Conservation (phyloP, 2,797 vertebrate species). For the Diglossa cyanea region DNA sequence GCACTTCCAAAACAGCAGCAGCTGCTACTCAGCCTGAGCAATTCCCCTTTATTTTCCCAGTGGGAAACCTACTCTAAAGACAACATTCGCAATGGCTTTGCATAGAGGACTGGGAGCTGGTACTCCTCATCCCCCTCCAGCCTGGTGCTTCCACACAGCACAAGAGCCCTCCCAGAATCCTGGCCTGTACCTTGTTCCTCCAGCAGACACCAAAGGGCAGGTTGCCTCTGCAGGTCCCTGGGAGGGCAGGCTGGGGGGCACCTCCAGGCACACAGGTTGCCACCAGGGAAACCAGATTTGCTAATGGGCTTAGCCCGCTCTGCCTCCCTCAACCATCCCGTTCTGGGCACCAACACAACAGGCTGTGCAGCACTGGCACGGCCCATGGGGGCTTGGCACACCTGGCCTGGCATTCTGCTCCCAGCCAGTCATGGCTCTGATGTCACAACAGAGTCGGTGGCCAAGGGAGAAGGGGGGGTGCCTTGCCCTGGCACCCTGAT, state of each 20-base stretch:
- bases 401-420: not conserved
- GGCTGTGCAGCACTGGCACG: rapidly evolving
- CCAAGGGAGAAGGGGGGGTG: rapidly evolving
- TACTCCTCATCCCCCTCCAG: not conserved
- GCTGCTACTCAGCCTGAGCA: not conserved
- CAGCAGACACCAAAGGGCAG: rapidly evolving
- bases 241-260: not conserved
- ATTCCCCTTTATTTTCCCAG: conserved; percentile 20
- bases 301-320: not conserved
- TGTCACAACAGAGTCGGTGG: not conserved
- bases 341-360: rapidly evolving
- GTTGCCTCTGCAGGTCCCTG: not conserved
- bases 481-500: too few species aligned
- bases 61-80: not conserved
- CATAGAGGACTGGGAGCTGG: not conserved
- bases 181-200: not conserved
- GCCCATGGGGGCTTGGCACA: not conserved
- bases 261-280: rapidly evolving
- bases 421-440: not conserved
- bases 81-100: not conserved
- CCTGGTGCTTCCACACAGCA: rapidly evolving
- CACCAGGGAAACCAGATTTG: not conserved
- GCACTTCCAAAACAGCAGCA: not conserved
- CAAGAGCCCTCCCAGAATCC: rapidly evolving
- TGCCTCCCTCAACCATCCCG: rapidly evolving